Conservation (phyloP, 2,113 vertebrate species). For the Falco punctatus region DNA sequence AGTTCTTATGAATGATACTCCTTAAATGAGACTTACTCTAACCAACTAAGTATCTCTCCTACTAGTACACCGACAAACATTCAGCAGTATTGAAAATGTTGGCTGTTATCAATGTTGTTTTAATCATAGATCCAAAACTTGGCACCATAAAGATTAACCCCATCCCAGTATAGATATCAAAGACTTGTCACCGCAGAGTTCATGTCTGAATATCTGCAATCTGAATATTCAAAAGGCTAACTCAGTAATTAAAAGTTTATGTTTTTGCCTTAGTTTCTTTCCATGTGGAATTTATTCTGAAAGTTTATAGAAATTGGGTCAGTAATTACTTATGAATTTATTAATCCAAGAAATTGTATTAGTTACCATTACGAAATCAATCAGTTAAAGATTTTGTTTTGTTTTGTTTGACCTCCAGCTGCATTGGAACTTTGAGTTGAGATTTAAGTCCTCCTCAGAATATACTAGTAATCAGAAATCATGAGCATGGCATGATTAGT, state of each 20-base stretch:
- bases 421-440: background rate
- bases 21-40: background rate
- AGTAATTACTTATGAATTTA: background rate
- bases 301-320: background rate
- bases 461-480: background rate
- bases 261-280: background rate
- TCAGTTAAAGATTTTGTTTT: background rate
- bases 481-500: background rate
- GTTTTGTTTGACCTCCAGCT: background rate
- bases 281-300: background rate
- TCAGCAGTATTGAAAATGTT: background rate
- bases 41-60: background rate
- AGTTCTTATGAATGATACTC: background rate
- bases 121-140: background rate
- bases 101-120: background rate
- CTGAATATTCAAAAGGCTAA: background rate
- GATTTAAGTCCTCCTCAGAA: background rate
- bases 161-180: background rate
- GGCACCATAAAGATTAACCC: fast-evolving
- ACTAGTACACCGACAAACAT: background rate
- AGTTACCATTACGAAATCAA: background rate
- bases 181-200: background rate
- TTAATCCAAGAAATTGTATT: background rate
- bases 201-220: background rate
- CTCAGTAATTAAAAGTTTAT: background rate